These are phyloP conservation scores for Troilus luridus DNA, from an alignment of 2,888 invertebrate species.

Conservation along the genomic window DNA sequence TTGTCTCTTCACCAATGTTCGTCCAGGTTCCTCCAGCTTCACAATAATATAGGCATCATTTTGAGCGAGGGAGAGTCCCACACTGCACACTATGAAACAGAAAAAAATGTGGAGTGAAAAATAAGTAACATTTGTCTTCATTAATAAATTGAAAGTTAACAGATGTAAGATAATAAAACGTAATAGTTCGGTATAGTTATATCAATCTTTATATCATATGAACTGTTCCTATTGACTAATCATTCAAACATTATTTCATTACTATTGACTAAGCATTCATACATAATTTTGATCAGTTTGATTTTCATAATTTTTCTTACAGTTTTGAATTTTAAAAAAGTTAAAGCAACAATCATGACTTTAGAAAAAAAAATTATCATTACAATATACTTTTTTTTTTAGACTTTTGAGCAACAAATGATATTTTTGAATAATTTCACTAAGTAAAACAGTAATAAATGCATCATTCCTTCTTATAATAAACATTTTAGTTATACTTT, in stretches of 20 bases:
- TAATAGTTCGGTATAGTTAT: neutral
- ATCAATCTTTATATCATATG: neutral
- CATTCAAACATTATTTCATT: neutral
- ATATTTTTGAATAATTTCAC: too few species aligned
- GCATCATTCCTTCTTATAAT: too few species aligned
- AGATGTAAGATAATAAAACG: neutral
- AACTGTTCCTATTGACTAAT: neutral
- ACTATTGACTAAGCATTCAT: neutral
- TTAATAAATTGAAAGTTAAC: neutral
- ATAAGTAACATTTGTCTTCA: neutral
- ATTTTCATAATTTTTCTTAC: neutral
- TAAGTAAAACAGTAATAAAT: too few species aligned
- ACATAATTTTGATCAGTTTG: too few species aligned
- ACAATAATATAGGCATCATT: neutral
- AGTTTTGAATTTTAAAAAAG: neutral
- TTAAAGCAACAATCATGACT: neutral
- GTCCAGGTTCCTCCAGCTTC: neutral
- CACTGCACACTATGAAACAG: slow-evolving; percentile 23
- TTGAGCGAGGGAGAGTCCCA: slow-evolving; percentile 24
- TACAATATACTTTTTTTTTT: too few species aligned
- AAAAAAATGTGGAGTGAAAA: neutral
- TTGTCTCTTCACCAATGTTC: slow-evolving; percentile 21
- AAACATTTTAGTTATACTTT: too few species aligned
- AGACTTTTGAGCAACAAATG: too few species aligned
- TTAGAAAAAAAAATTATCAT: neutral